Evolutionary conservation across 2,888 invertebrate genomes (phyloP), one percentile per base, ranked within the genome.

Genomic region (Apodemia duryi): DNA sequence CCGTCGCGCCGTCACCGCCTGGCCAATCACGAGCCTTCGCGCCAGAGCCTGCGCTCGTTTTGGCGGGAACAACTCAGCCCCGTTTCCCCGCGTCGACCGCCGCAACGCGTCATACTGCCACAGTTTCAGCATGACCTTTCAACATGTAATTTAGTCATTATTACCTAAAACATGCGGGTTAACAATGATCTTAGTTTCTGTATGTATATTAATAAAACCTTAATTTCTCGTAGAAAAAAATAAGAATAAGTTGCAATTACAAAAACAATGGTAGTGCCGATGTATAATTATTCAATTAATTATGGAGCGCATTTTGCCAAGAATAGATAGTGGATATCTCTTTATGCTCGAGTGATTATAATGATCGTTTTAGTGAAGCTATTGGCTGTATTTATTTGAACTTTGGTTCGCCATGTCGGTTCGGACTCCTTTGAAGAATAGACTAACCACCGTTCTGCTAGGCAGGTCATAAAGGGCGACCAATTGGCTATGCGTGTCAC

Each of bases 11-110:
- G 78, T 77, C 81, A 72, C 74, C 72, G 72, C 73, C 72, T 82
- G 80, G 70, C 90, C 91, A 91, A 90, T 90, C 79, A 72, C 82
- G 76, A 81, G 83, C 82, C 87, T 88, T 88, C 90, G 87, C 90
- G 91, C 90, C 89, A 86, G 84, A 87, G 88, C 90, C 89, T 88
- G 87, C 84, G 83, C 82, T 80, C 79, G 83, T 89, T 91, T 88
- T 86, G 91, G 90, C 89, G 83, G 82, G 79, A 82, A 80, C 77
- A 75, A 69, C 74, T 75, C 75, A 73, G 69, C 73, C 83, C 80
- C 77, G 81, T 72, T 74, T 78, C 73, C 79, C 79, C 79, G 81
- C 75, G 72, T 77, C 76, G 75, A 72, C 70, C 76, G 72, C 73
- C 80, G 71, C 69, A 67, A 67, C 71, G 73, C 70, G 72, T 77